phyloP scores from a whole-genome alignment of 2,888 invertebrate genomes.

The Campoletis raptor region DNA sequence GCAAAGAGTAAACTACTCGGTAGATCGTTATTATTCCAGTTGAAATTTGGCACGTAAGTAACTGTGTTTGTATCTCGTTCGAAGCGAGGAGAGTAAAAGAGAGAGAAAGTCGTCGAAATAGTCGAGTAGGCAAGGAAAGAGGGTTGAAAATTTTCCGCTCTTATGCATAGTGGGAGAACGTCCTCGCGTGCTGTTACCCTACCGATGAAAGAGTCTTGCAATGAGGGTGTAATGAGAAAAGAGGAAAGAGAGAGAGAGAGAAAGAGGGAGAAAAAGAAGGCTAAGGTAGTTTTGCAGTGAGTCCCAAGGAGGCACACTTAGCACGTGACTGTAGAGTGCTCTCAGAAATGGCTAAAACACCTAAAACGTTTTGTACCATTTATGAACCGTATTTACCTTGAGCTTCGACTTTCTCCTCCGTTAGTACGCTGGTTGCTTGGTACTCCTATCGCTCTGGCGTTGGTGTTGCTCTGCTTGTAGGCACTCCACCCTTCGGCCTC shows the following conservation, averaged over 20 bases:
- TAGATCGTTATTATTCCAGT: constrained; percentile 40
- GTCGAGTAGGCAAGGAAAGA: constrained; percentile 21
- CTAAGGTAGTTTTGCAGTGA: constrained; percentile 39
- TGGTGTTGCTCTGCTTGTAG: constrained; percentile 53
- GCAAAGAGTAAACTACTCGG: constrained; percentile 13
- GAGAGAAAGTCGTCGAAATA: constrained; percentile 28
- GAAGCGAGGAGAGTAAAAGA: not conserved
- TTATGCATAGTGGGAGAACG: constrained; percentile 40
- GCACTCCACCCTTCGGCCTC: constrained; percentile 54
- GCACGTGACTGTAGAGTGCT: constrained; percentile 74
- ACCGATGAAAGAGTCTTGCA: constrained; percentile 72
- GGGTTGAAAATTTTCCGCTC: constrained; percentile 32
- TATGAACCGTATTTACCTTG: constrained; percentile 76
- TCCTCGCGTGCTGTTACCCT: constrained; percentile 70
- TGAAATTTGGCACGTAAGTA: constrained; percentile 16
- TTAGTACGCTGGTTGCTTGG: constrained; percentile 33
- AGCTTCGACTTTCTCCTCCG: constrained; percentile 67
- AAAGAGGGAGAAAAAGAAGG: constrained; percentile 35
- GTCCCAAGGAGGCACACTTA: constrained; percentile 75
- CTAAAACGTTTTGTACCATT: constrained; percentile 78
- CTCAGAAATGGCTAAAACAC: constrained; percentile 76
- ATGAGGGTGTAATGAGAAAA: constrained; percentile 74
- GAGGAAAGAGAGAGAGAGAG: constrained; percentile 28
- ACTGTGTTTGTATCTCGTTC: constrained; percentile 20
- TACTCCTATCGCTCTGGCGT: constrained; percentile 28